phyloP scores from a whole-genome alignment of 2,888 invertebrate genomes.

The Ganaspis brasiliensis region DNA sequence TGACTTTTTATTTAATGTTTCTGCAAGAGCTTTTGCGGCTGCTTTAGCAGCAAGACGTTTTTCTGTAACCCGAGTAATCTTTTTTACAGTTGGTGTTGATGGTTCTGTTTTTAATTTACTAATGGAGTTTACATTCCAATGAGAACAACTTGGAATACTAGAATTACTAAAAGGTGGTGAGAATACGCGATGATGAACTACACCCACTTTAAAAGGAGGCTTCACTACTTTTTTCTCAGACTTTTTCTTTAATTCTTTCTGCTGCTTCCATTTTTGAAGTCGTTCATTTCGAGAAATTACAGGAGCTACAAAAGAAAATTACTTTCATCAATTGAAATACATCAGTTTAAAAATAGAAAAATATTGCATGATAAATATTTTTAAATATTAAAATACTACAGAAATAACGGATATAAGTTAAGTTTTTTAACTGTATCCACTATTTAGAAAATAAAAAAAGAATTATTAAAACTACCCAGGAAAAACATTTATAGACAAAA shows the following conservation, averaged over 20 bases:
- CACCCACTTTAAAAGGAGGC: slow-evolving; percentile 72
- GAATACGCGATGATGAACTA: slow-evolving; percentile 70
- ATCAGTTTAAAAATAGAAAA: too few relatives aligned
- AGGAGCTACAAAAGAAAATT: neutral
- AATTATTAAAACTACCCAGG: too few relatives aligned
- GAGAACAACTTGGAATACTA: slow-evolving; percentile 4
- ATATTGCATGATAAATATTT: too few relatives aligned
- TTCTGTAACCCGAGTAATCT: slow-evolving; percentile 73
- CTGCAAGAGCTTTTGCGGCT: neutral
- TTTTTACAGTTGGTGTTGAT: slow-evolving; percentile 50
- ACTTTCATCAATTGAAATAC: neutral
- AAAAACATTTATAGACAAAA: too few relatives aligned
- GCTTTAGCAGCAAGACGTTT: slow-evolving; percentile 70
- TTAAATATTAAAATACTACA: too few relatives aligned
- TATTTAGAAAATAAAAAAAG: too few relatives aligned
- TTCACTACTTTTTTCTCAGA: slow-evolving; percentile 64
- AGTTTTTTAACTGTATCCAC: too few relatives aligned
- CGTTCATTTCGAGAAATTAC: slow-evolving; percentile 9
- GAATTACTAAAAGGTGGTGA: slow-evolving; percentile 62
- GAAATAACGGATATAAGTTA: too few relatives aligned
- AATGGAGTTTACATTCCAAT: neutral
- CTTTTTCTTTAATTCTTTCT: slow-evolving; percentile 53
- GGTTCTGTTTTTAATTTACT: neutral
- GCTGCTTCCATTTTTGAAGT: slow-evolving; percentile 35
- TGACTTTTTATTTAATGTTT: slow-evolving; percentile 8